A percentile compares a stretch with the other conserved stretches of the same genome.
phyloP scores from a whole-genome alignment of 2,113 vertebrate species.

The Misgurnus anguillicaudatus region DNA sequence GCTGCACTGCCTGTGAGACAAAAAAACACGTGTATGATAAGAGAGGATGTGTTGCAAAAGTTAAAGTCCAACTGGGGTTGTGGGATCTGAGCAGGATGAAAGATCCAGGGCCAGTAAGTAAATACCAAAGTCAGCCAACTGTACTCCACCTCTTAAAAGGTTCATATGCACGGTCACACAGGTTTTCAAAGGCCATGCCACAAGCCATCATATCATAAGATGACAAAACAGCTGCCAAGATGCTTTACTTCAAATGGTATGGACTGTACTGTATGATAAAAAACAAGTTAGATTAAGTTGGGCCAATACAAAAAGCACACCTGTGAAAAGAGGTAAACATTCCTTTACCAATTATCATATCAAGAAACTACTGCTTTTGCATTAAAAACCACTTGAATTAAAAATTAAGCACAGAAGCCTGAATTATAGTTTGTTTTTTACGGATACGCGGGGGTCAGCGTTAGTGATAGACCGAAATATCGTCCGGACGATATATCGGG shows the following conservation, averaged over 20 bases:
- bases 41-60: background rate
- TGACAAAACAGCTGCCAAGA: conserved; percentile 21
- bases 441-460: no score
- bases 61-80: conserved; percentile 28
- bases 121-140: conserved; percentile 51
- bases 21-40: conserved; percentile 24
- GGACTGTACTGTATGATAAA: background rate
- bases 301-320: background rate
- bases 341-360: background rate
- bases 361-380: background rate
- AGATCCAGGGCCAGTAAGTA: conserved; percentile 48
- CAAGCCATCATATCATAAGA: conserved; percentile 30
- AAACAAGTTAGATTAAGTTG: conserved; percentile 17
- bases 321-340: background rate
- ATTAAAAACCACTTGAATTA: background rate
- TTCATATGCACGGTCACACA: conserved; percentile 42
- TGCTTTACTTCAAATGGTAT: conserved; percentile 26
- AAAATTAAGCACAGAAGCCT: background rate
- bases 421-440: no score
- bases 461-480: no score
- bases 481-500: no score
- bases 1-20: background rate
- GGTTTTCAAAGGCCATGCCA: conserved; percentile 26
- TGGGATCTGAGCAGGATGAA: conserved; percentile 37
- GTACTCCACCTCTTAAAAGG: conserved; percentile 21